A percentile compares a stretch with the other conserved stretches of the same genome.
Conservation (phyloP, 2,888 invertebrate species). For the Ganaspis brasiliensis region DNA sequence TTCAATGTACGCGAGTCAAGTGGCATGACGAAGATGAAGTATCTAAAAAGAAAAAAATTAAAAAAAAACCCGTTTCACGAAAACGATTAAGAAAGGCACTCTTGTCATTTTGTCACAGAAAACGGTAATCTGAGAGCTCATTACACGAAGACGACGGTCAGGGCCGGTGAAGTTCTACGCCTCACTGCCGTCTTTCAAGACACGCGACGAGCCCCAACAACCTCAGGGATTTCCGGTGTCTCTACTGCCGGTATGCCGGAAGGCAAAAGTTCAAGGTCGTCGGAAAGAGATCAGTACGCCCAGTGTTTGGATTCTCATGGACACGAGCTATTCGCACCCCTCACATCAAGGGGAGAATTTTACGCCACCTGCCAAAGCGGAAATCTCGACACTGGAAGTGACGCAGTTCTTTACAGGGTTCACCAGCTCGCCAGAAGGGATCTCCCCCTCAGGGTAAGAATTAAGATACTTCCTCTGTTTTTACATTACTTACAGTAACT, state of each 20-base stretch:
- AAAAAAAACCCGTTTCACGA: conserved; percentile 1
- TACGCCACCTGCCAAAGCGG: conserved; percentile 81
- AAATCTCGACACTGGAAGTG: conserved; percentile 79
- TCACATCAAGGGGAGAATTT: conserved; percentile 82
- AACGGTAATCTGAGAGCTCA: conserved; percentile 78
- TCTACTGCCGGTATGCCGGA: conserved; percentile 71
- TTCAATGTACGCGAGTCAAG: conserved; percentile 32
- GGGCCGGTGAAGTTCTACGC: conserved; percentile 81
- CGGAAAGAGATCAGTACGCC: conserved; percentile 81
- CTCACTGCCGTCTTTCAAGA: conserved; percentile 83
- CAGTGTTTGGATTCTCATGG: conserved; percentile 81
- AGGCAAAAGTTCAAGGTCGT: conserved; percentile 76
- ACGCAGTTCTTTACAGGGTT: conserved; percentile 81
- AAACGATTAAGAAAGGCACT: conserved; percentile 16
- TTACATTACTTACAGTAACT: too few relatives aligned
- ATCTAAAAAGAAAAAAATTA: too few relatives aligned
- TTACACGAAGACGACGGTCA: conserved; percentile 81
- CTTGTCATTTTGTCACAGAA: conserved; percentile 66
- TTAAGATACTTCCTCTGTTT: not conserved
- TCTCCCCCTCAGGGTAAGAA: conserved; percentile 79
- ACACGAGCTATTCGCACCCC: conserved; percentile 81
- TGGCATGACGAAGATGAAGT: not conserved
- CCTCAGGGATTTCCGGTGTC: conserved; percentile 73
- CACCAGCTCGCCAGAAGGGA: conserved; percentile 81
- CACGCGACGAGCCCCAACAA: conserved; percentile 75